A percentile compares a stretch with the other conserved stretches of the same genome.
Conservation (phyloP, 1,140 invertebrate species). For the Pseudobourletiella spinata region DNA sequence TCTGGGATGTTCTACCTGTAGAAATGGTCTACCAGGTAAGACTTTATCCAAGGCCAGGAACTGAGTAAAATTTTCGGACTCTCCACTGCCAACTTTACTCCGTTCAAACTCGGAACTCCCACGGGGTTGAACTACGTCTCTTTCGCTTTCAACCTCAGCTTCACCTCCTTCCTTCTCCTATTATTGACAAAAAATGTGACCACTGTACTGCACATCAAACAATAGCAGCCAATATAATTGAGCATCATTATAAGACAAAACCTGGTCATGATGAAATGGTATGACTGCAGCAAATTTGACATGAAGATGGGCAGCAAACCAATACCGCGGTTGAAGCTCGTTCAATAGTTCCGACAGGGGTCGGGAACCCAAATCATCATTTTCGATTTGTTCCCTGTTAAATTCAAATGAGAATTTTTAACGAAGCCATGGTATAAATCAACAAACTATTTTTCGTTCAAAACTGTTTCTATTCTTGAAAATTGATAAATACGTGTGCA, state of each 20-base stretch:
- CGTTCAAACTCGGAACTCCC: too few relatives aligned
- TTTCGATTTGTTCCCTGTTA: slow-evolving; percentile 67
- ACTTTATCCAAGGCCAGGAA: slow-evolving; percentile 96
- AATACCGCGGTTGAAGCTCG: slow-evolving; percentile 72
- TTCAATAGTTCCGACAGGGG: slow-evolving; percentile 70
- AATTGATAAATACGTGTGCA: too few relatives aligned
- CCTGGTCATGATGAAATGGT: slow-evolving; percentile 47
- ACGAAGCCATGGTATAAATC: neutral
- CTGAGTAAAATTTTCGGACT: slow-evolving; percentile 59
- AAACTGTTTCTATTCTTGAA: too few relatives aligned
- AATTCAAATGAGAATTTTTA: neutral
- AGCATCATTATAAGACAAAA: too few relatives aligned
- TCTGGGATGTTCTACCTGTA: too few relatives aligned
- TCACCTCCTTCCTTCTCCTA: neutral
- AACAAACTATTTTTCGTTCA: too few relatives aligned
- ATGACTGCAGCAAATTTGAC: slow-evolving; percentile 88
- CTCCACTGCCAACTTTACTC: too few relatives aligned
- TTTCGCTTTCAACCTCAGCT: neutral
- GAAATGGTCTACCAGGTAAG: slow-evolving; percentile 73
- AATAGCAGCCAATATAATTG: too few relatives aligned
- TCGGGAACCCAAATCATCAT: slow-evolving; percentile 70
- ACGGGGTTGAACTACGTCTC: too few relatives aligned
- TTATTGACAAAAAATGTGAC: too few relatives aligned
- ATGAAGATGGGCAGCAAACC: slow-evolving; percentile 97
- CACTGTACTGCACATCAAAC: too few relatives aligned